Evolutionary conservation across 2,797 vertebrate genomes (phyloP).

Genomic region (Melanotaenia maccullochi): DNA sequence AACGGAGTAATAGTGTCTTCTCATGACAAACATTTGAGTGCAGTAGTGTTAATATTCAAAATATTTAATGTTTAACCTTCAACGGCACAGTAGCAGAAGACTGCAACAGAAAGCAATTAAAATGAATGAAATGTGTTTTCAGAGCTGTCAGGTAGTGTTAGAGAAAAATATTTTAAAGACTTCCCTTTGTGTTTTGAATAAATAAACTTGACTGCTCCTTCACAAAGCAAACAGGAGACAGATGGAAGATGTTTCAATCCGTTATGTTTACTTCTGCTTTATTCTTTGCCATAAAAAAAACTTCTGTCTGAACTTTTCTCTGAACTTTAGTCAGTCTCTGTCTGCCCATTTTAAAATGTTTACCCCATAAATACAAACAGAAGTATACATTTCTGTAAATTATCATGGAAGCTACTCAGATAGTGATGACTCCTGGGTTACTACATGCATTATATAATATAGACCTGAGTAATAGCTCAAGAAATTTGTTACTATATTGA

Average conservation of each 20-base stretch:
- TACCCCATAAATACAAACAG: too few relatives aligned
- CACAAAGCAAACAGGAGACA: neutral
- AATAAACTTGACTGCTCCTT: neutral
- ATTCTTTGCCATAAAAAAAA: neutral
- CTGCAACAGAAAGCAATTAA: conserved; percentile 1
- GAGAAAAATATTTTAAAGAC: neutral
- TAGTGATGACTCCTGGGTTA: too few relatives aligned
- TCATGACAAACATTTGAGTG: neutral
- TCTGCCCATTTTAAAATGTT: too few relatives aligned
- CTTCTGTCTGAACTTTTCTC: neutral
- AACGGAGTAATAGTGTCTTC: neutral
- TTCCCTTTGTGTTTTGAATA: neutral
- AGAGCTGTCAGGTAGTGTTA: neutral
- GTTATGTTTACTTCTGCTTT: neutral
- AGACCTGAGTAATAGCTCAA: neutral
- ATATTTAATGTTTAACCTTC: conserved; percentile 1
- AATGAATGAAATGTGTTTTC: conserved; percentile 1
- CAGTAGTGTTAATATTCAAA: neutral
- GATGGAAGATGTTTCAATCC: neutral
- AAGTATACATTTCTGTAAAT: too few relatives aligned
- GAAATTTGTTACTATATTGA: neutral
- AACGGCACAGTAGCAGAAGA: neutral
- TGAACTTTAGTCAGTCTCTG: neutral
- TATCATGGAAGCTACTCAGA: too few relatives aligned
- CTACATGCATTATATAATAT: neutral